These are phyloP conservation scores for Drosophila borborema DNA, from an alignment of 2,888 invertebrate species.

Conservation along the genomic window DNA sequence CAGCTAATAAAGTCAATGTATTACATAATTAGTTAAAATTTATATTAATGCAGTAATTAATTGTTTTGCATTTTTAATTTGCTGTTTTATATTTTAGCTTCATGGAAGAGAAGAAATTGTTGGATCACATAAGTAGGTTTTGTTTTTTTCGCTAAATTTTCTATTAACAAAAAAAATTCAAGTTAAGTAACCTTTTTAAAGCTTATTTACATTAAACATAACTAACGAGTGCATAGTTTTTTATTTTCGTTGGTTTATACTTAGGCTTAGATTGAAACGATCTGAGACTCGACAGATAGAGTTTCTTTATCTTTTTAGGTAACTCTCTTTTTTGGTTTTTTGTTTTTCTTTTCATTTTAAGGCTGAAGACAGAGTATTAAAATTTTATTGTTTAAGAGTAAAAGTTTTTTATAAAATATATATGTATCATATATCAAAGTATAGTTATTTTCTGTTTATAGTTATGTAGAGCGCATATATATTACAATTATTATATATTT, in stretches of 20 bases:
- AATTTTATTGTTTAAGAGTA: conserved; percentile 69
- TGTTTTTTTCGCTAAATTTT: conserved; percentile 44
- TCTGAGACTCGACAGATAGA: conserved; percentile 12
- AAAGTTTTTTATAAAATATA: conserved; percentile 78
- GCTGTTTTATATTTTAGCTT: conserved; percentile 47
- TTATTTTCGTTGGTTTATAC: conserved; percentile 47
- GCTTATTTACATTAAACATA: conserved; percentile 74
- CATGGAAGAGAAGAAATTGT: conserved; percentile 76
- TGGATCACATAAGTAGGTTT: conserved; percentile 78
- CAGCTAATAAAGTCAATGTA: conserved; percentile 76
- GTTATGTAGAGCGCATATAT: conserved; percentile 56
- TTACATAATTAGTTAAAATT: conserved; percentile 65
- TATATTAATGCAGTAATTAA: conserved; percentile 45
- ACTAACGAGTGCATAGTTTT: conserved; percentile 61
- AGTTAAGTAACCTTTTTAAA: conserved; percentile 56
- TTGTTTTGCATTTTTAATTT: conserved; percentile 24
- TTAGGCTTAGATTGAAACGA: conserved; percentile 38
- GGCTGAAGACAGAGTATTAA: conserved; percentile 79
- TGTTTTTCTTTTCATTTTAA: conserved; percentile 47
- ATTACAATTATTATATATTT: conserved; percentile 60
- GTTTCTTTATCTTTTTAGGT: conserved; percentile 27
- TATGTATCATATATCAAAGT: conserved; percentile 74
- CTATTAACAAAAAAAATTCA: conserved; percentile 55
- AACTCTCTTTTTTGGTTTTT: conserved; percentile 15
- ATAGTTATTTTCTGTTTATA: conserved; percentile 52